Conservation (phyloP, 1,140 invertebrate genomes). For the Hyles euphorbiae region DNA sequence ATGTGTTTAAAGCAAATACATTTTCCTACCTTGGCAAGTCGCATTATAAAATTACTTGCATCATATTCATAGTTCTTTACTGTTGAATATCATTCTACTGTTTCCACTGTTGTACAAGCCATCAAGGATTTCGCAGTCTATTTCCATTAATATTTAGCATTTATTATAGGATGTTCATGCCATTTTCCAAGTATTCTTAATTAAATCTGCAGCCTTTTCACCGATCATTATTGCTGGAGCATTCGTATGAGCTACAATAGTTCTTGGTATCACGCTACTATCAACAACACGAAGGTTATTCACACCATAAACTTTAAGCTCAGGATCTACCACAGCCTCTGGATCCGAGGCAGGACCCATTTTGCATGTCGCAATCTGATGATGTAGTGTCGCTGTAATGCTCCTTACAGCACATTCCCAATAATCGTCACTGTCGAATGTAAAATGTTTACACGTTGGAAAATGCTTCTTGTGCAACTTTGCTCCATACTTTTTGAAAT, state of each 20-base stretch:
- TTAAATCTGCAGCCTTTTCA: constrained; percentile 89
- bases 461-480: constrained; percentile 76
- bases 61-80: background rate
- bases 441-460: constrained; percentile 75
- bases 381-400: constrained; percentile 80
- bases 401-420: constrained; percentile 84
- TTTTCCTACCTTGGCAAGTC: too few species aligned
- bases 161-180: constrained; percentile 8
- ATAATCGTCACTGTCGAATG: constrained; percentile 80
- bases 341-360: constrained; percentile 84
- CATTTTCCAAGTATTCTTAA: constrained; percentile 78
- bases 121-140: too few species aligned
- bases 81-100: background rate
- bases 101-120: too few species aligned
- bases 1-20: too few species aligned
- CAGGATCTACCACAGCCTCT: constrained; percentile 83
- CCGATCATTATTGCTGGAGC: constrained; percentile 89
- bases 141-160: background rate
- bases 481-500: constrained; percentile 78
- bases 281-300: constrained; percentile 84
- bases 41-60: background rate
- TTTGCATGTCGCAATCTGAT: constrained; percentile 83
- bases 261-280: constrained; percentile 84
- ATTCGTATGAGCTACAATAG: constrained; percentile 84
- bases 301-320: constrained; percentile 83